Conservation (phyloP, 2,113 vertebrate species). For the Zapus hudsonius region DNA sequence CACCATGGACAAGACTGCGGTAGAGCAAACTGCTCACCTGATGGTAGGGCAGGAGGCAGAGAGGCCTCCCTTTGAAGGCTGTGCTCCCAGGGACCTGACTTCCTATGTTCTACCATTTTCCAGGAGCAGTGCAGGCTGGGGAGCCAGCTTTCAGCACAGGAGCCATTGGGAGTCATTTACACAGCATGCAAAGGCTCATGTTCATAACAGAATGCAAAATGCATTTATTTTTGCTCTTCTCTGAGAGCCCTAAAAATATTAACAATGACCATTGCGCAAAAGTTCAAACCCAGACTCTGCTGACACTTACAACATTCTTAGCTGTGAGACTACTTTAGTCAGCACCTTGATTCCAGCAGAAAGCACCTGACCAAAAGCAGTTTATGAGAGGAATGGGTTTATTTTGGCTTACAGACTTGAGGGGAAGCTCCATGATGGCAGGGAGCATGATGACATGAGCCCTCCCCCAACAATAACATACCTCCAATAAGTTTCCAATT, state of each 20-base stretch:
- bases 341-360: no score
- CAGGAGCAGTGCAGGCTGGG: background rate
- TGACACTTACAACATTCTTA: background rate
- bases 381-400: no score
- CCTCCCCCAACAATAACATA: no score
- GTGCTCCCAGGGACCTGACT: background rate
- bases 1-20: background rate
- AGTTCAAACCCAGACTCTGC: background rate
- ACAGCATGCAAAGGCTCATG: no score
- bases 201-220: background rate
- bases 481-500: no score
- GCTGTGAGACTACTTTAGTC: no score
- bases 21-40: no score
- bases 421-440: no score
- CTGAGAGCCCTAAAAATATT: no score
- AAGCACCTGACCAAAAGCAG: no score
- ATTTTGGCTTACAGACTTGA: no score
- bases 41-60: background rate
- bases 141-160: background rate
- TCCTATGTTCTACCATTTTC: background rate
- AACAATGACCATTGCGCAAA: background rate
- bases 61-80: background rate
- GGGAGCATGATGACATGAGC: no score
- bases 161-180: background rate
- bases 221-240: background rate